A percentile compares a stretch with the other conserved stretches of the same genome.
These are phyloP conservation scores for Cydia pomonella DNA, from an alignment of 1,140 invertebrate species.

Conservation along the genomic window DNA sequence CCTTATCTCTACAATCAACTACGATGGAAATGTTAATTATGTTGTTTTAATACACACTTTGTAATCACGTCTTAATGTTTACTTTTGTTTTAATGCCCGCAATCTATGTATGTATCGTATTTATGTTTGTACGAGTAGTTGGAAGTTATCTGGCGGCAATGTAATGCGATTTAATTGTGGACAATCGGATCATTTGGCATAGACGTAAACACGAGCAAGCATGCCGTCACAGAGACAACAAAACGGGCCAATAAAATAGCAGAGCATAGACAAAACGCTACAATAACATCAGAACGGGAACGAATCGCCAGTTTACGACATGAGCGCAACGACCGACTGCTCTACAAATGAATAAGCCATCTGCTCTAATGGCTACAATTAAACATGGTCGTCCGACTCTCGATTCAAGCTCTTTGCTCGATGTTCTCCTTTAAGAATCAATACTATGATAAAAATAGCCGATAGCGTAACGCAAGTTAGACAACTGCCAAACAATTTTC, in stretches of 20 bases:
- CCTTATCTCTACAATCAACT: constrained; percentile 54
- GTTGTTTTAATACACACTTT: constrained; percentile 49
- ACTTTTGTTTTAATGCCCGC: neutral
- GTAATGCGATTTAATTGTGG: constrained; percentile 1
- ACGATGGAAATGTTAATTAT: constrained; percentile 61
- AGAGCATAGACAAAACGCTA: constrained; percentile 79
- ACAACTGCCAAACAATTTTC: too few relatives aligned
- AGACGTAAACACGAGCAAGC: constrained; percentile 55
- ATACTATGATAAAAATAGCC: constrained; percentile 33
- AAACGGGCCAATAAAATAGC: constrained; percentile 76
- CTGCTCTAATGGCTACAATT: constrained; percentile 79
- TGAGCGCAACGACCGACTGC: constrained; percentile 76
- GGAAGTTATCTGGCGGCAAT: neutral
- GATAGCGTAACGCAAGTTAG: too few relatives aligned
- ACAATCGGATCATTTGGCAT: constrained; percentile 43
- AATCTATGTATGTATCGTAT: neutral
- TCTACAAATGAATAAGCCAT: constrained; percentile 81
- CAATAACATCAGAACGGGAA: constrained; percentile 80
- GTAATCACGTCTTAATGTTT: constrained; percentile 33
- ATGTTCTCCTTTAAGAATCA: constrained; percentile 54
- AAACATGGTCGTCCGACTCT: constrained; percentile 70
- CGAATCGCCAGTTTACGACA: constrained; percentile 79
- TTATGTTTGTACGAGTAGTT: neutral
- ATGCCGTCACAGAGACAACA: constrained; percentile 67
- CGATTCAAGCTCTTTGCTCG: constrained; percentile 44